Evolutionary conservation across 2,113 vertebrate genomes (phyloP).

Genomic region (Pantherophis guttatus): DNA sequence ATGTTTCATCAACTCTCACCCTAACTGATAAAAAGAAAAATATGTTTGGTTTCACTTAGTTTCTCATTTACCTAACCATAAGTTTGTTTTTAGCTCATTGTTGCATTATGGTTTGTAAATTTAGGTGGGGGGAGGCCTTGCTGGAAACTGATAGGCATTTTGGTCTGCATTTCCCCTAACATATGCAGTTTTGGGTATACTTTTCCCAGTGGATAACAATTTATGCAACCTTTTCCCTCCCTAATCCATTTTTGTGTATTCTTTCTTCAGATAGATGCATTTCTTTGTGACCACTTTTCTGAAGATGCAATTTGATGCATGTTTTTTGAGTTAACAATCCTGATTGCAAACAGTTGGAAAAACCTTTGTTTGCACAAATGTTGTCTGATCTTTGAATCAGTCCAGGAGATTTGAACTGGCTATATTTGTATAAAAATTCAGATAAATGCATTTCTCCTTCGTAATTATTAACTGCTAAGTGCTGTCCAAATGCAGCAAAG

Average conservation of each 20-base stretch:
- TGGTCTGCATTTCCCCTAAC: background rate
- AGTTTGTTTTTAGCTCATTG: background rate
- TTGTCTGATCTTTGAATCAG: background rate
- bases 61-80: background rate
- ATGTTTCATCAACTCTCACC: background rate
- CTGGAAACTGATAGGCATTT: background rate
- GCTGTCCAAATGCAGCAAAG: slow-evolving; percentile 15
- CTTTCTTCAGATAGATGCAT: background rate
- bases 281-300: background rate
- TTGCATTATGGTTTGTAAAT: background rate
- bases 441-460: background rate
- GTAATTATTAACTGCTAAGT: slow-evolving; percentile 13
- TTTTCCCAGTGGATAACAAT: background rate
- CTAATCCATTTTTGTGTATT: background rate
- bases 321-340: background rate
- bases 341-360: background rate
- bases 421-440: background rate
- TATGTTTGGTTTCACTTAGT: background rate
- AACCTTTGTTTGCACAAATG: background rate
- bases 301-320: background rate
- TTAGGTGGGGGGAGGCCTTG: background rate
- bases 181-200: background rate
- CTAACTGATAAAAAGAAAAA: slow-evolving; percentile 21
- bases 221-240: background rate
- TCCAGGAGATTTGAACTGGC: background rate